Evolutionary conservation across 2,113 vertebrate genomes (phyloP).

Genomic region (Trichomycterus rosablanca): DNA sequence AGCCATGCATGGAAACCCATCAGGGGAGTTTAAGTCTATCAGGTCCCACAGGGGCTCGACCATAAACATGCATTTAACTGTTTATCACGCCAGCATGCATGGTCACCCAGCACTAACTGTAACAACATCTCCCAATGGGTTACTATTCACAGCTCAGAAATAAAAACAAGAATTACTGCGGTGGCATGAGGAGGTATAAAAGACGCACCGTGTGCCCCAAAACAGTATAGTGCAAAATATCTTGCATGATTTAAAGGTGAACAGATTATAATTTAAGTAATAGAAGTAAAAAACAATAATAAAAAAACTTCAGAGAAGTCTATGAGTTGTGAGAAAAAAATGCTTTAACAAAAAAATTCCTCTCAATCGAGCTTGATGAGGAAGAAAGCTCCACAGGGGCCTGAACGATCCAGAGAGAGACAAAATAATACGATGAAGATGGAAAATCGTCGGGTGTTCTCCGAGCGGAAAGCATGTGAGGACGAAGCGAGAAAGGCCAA

Average conservation of each 20-base stretch:
- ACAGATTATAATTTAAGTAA: no score
- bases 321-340: constrained; percentile 15
- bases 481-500: constrained; percentile 9
- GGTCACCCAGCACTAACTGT: constrained; percentile 29
- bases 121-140: constrained; percentile 1
- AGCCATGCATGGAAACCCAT: constrained; percentile 39
- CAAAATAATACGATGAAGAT: constrained; percentile 6
- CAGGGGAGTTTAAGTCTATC: constrained; percentile 42
- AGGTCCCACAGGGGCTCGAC: constrained; percentile 40
- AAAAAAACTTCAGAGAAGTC: neutral
- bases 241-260: no score
- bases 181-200: neutral
- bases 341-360: constrained; percentile 3
- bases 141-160: neutral
- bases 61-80: constrained; percentile 51
- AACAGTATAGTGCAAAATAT: no score
- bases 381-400: constrained; percentile 26
- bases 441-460: constrained; percentile 35
- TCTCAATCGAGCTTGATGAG: constrained; percentile 15
- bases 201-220: no score
- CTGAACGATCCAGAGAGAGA: constrained; percentile 14
- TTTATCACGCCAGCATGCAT: constrained; percentile 35
- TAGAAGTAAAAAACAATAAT: no score
- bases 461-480: constrained; percentile 32
- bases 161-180: neutral